Percentiles rank a stretch among this genome's conserved stretches.
Evolutionary conservation across 35 echinoderm and acorn worm species (phyloP).

Genomic region (Apostichopus parvimensis): DNA sequence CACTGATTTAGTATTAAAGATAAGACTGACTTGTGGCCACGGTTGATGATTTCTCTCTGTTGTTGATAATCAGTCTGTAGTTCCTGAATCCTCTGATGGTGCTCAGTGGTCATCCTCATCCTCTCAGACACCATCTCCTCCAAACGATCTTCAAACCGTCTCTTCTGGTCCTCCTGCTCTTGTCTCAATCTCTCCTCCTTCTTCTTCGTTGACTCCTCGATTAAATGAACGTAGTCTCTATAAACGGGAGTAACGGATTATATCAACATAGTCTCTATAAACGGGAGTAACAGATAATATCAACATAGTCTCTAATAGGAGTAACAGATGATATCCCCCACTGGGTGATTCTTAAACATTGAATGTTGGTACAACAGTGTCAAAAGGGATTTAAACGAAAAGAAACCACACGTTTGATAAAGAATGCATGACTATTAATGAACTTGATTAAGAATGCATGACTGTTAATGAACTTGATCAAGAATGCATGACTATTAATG

Average conservation of each 20-base stretch:
- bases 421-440: too few species aligned
- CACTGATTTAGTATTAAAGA: neutral
- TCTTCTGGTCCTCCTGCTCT: slow-evolving; percentile 35
- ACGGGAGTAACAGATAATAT: too few species aligned
- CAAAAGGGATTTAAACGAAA: too few species aligned
- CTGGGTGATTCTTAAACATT: too few species aligned
- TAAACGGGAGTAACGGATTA: neutral
- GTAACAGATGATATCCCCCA: too few species aligned
- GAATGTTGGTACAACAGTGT: too few species aligned
- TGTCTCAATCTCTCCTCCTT: slow-evolving; percentile 49
- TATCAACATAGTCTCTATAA: too few species aligned
- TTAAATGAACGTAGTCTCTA: slow-evolving; percentile 58
- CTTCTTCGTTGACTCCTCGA: slow-evolving; percentile 65
- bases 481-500: too few species aligned
- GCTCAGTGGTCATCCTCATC: slow-evolving; percentile 41
- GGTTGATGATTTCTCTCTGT: slow-evolving; percentile 70
- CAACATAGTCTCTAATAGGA: too few species aligned
- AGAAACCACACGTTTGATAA: too few species aligned
- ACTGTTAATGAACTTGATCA: too few species aligned
- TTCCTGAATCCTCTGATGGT: slow-evolving; percentile 64
- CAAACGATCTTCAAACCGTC: slow-evolving; percentile 62
- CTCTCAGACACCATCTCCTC: slow-evolving; percentile 54
- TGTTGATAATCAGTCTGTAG: slow-evolving; percentile 52
- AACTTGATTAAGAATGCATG: too few species aligned
- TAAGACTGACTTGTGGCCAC: slow-evolving; percentile 59